Evolutionary conservation across 2,888 invertebrate genomes (phyloP), one percentile per base, ranked within the genome.

Genomic region (Lysandra coridon): DNA sequence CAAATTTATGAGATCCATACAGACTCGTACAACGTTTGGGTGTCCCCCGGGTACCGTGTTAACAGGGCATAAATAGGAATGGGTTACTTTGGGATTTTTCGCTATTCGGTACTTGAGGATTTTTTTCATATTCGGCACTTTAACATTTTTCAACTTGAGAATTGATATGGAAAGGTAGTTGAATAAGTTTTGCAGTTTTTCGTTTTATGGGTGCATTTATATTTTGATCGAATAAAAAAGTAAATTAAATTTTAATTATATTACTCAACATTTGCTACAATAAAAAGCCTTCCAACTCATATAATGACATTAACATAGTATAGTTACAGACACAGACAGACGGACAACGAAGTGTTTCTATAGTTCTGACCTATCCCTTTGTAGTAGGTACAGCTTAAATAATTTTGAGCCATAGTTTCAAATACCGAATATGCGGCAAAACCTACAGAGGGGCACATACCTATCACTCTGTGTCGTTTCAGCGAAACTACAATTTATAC

Each of bases 11-110:
- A 74, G 23, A 49, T 49, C 49, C 75, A 14, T 49, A 75, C 75
- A 49, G n/a, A 44, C 49, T 23, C 49, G 75, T 44, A 69, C 33
- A 69, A 6, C 75, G 49, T 44, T 7, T 7, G 49, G 49, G 14
- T 10, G 44, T 49, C 75, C 30, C 75, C 5, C n/a, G 49, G 75
- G 75, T 49, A 23, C 14, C 75, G 49, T 49, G 75, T 49, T 49
- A 75, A 75, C 49, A 49, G 75, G 75, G 10, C 44, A 74, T 74
- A 74, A 74, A 49, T 69, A 33, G 33, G 33, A 69, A 69, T 69
- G 69, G 33, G 33, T 33, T 33, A 14, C 12, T 33, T 6, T 69
- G 5, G 0, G 33, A 37, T 37, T 69, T 64, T 30, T 23, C 10
- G 5, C 69, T 69, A 33, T 69, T 69, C 33, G 69, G 69, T 14